Base-by-base conservation (phyloP, 1,140 invertebrate genomes). In the Drepana arcuata region DNA sequence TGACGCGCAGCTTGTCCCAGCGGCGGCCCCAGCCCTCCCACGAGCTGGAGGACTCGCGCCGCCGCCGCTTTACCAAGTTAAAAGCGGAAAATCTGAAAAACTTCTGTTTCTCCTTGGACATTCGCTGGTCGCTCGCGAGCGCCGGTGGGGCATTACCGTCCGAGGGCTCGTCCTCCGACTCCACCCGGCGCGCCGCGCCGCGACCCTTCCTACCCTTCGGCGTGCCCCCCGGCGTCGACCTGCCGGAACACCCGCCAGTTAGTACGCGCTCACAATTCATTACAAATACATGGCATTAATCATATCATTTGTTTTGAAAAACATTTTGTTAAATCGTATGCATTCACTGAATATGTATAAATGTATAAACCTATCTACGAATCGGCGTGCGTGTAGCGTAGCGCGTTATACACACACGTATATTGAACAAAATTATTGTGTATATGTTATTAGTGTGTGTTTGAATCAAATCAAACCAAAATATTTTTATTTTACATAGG, bases 91-190 rank as follows among this genome's bases (percentile, higher is more conserved):
- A 85, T 71, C 91, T 86, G 85, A 93, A 94, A 84, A 93, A 93
- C 75, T 93, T 93, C 83, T 92, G 91, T 83, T 93, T 93, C 79
- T 93, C 91, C 83, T 92, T 92, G 29, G 92, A 93, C 85, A 94
- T 92, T 57, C 87, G 73, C 64, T 78, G 87, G 74, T 92, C 91
- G 56, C 85, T 84, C 49, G 63, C 52, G 69, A 62, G 59, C 49
- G 64, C 78, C 55, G 69, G 61, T 66, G 69, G 58, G 55, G 56
- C 67, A 77, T 83, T 84, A 84, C 82, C 82, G 61, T 84, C 82
- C 55, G 80, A 77, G 29, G 59, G 70, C 49, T 82, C 79, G 59
- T 75, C 70, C 57, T 82, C 78, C 6, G 70, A 61, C 38, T 71
- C 62, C 38, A 53, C 29, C 32, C 63, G 64, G 30, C 68, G 65